A percentile compares a stretch with the other conserved stretches of the same genome.
Conservation (phyloP, 1,140 invertebrate species). For the Camponotus vicinus region DNA sequence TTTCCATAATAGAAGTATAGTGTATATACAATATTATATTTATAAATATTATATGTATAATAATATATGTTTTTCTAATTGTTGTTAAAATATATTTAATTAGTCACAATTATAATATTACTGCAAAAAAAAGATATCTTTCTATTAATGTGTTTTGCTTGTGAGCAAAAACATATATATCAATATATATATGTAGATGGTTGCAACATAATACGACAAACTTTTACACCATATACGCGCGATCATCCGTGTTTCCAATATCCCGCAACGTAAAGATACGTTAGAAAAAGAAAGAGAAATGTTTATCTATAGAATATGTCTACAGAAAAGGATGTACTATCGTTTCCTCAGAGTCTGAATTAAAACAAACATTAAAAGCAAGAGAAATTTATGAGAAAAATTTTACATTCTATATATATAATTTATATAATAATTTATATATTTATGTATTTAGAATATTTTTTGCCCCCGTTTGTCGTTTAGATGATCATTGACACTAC, state of each 20-base stretch:
- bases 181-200: not conserved
- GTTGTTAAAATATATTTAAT: not conserved
- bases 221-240: not conserved
- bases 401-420: too few relatives aligned
- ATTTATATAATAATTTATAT: too few relatives aligned
- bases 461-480: not conserved
- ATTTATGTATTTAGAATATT: too few relatives aligned
- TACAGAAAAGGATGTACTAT: slow-evolving; percentile 21
- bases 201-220: not conserved
- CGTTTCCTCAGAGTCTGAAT: not conserved
- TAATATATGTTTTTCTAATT: not conserved
- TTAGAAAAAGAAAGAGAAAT: slow-evolving; percentile 31
- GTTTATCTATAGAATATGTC: slow-evolving; percentile 25
- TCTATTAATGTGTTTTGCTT: not conserved
- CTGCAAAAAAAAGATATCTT: slow-evolving; percentile 11
- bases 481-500: not conserved
- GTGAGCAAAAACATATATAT: not conserved
- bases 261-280: slow-evolving; percentile 5
- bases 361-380: not conserved
- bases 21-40: not conserved
- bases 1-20: not conserved
- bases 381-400: not conserved
- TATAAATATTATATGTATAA: too few relatives aligned
- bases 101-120: not conserved
- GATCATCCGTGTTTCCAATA: slow-evolving; percentile 14